A percentile compares a stretch with the other conserved stretches of the same genome.
These are phyloP conservation scores for Oceanites oceanicus DNA, from an alignment of 2,113 vertebrate species.

Conservation along the genomic window DNA sequence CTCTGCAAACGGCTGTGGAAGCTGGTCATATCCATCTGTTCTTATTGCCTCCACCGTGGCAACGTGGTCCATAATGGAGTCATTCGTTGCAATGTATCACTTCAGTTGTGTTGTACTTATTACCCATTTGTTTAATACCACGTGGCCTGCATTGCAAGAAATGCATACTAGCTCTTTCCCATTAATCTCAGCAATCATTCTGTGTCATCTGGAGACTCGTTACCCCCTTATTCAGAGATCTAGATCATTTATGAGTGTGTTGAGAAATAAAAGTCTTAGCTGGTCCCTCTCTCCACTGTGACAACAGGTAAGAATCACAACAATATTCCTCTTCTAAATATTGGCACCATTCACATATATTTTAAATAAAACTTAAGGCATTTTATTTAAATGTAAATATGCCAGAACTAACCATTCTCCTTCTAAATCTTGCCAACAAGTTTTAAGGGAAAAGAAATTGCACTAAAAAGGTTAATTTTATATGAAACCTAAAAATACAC, in stretches of 20 bases:
- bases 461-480: not conserved
- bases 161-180: not conserved
- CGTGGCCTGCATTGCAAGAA: not conserved
- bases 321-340: not conserved
- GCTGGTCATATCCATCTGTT: not conserved
- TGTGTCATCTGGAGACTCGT: not conserved
- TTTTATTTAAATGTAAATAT: not conserved
- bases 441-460: not conserved
- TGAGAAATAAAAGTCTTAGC: not conserved
- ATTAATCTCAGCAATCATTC: not conserved
- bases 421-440: not conserved
- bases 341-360: not conserved
- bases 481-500: not conserved
- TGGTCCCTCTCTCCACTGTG: not conserved
- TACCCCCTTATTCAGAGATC: not conserved
- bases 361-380: not conserved
- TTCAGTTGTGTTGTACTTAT: not conserved
- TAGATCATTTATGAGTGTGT: not conserved
- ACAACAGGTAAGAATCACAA: not conserved
- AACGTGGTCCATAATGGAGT: rapidly evolving
- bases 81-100: not conserved
- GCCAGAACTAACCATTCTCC: not conserved
- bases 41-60: not conserved
- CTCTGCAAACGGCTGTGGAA: not conserved
- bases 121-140: not conserved